These are phyloP conservation scores for Eretmochelys imbricata DNA, from an alignment of 2,113 vertebrate species.

Conservation along the genomic window DNA sequence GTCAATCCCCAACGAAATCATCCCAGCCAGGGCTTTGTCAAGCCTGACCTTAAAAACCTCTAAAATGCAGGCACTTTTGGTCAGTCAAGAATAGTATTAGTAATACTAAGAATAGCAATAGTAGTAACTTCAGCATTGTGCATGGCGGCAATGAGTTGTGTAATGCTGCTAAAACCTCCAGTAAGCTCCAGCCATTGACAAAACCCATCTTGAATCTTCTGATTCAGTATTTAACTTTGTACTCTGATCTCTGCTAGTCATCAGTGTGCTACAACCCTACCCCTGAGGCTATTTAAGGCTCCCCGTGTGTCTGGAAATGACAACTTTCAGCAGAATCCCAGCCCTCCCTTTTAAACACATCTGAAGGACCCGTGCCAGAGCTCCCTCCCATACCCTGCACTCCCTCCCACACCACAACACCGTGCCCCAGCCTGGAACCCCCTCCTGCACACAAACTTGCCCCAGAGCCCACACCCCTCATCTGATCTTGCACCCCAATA, in stretches of 20 bases:
- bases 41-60: no score
- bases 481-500: no score
- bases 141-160: background rate
- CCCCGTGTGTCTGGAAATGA: background rate
- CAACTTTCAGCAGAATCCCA: background rate
- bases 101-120: no score
- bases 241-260: slow-evolving; percentile 11
- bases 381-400: no score
- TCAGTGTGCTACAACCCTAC: background rate
- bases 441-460: no score
- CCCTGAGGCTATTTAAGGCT: background rate
- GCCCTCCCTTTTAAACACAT: background rate
- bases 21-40: no score
- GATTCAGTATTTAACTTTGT: slow-evolving; percentile 1
- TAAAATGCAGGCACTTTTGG: background rate
- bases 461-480: no score
- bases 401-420: no score
- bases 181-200: background rate
- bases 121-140: background rate
- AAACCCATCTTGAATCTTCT: background rate
- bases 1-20: no score
- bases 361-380: background rate
- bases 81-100: background rate
- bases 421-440: no score
- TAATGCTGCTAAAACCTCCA: background rate